phyloP scores from a whole-genome alignment of 2,797 vertebrate genomes.

The Poeciliopsis infans region DNA sequence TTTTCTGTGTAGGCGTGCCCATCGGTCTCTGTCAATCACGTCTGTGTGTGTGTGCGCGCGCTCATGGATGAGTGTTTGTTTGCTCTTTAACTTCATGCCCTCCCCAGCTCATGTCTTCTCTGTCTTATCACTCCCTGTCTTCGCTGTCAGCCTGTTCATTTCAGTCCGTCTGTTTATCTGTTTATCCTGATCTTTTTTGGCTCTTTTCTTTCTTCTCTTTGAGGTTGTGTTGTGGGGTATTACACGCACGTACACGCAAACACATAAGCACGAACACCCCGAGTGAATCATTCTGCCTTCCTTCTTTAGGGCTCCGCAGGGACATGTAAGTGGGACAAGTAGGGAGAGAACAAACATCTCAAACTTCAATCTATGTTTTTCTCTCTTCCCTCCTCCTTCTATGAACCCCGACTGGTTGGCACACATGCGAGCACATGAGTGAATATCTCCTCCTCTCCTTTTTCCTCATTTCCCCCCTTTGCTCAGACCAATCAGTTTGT shows the following conservation, averaged over 20 bases:
- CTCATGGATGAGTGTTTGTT: slow-evolving; percentile 13
- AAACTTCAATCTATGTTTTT: slow-evolving; percentile 74
- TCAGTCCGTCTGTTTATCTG: slow-evolving; percentile 69
- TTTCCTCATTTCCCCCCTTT: slow-evolving; percentile 19
- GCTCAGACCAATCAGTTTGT: slow-evolving; percentile 37
- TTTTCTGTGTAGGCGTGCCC: slow-evolving; percentile 68
- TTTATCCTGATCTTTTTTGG: slow-evolving; percentile 67
- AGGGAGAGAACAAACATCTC: slow-evolving; percentile 73
- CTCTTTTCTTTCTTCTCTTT: slow-evolving; percentile 36
- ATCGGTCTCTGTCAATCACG: slow-evolving; percentile 67
- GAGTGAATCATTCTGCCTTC: slow-evolving; percentile 39
- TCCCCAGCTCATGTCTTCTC: slow-evolving; percentile 49
- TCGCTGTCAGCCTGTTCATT: slow-evolving; percentile 66
- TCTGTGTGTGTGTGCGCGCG: background rate
- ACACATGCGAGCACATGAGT: slow-evolving; percentile 18
- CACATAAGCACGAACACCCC: slow-evolving; percentile 12
- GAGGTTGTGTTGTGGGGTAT: slow-evolving; percentile 33
- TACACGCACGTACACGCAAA: slow-evolving; percentile 22
- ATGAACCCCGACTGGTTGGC: slow-evolving; percentile 26
- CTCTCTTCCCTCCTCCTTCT: slow-evolving; percentile 48
- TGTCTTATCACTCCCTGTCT: slow-evolving; percentile 47
- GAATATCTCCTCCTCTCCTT: slow-evolving; percentile 7
- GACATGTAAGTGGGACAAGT: slow-evolving; percentile 76
- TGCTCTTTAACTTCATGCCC: slow-evolving; percentile 46
- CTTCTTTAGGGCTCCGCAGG: slow-evolving; percentile 61